Evolutionary conservation across 1,140 invertebrate species (phyloP).

Genomic region (Gyrodactylus bullatarudis): DNA sequence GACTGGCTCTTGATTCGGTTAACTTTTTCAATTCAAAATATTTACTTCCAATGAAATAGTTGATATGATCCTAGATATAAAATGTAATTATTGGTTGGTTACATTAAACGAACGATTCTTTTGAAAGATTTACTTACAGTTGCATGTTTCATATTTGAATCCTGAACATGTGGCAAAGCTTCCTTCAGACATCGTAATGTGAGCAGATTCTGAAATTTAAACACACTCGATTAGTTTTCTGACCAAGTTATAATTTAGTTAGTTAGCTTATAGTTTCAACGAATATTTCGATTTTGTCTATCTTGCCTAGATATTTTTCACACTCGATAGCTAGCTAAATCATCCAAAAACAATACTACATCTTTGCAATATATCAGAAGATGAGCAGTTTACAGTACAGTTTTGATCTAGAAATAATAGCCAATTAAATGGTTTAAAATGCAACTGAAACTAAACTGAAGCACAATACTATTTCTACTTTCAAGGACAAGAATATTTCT

Average conservation of each 20-base stretch:
- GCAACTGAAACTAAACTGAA: too few relatives aligned
- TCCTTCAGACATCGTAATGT: background rate
- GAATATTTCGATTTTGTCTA: too few relatives aligned
- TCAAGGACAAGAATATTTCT: too few relatives aligned
- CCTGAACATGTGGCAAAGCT: background rate
- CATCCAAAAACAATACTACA: background rate
- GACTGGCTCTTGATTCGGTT: background rate
- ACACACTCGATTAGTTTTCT: too few relatives aligned
- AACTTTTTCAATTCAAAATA: background rate
- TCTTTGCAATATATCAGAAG: too few relatives aligned
- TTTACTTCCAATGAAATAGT: background rate
- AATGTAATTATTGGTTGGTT: background rate
- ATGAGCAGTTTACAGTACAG: too few relatives aligned
- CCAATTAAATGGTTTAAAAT: too few relatives aligned
- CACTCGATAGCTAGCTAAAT: background rate
- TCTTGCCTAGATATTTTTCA: too few relatives aligned
- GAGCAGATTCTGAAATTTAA: background rate
- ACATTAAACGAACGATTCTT: background rate
- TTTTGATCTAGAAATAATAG: too few relatives aligned
- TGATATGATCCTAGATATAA: background rate
- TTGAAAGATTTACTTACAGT: background rate
- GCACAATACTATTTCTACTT: too few relatives aligned
- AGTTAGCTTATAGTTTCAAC: background rate
- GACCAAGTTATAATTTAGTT: background rate
- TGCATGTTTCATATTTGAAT: background rate